A percentile compares a stretch with the other conserved stretches of the same genome.
Evolutionary conservation across 2,888 invertebrate genomes (phyloP).

Genomic region (Crossocerus cetratus): DNA sequence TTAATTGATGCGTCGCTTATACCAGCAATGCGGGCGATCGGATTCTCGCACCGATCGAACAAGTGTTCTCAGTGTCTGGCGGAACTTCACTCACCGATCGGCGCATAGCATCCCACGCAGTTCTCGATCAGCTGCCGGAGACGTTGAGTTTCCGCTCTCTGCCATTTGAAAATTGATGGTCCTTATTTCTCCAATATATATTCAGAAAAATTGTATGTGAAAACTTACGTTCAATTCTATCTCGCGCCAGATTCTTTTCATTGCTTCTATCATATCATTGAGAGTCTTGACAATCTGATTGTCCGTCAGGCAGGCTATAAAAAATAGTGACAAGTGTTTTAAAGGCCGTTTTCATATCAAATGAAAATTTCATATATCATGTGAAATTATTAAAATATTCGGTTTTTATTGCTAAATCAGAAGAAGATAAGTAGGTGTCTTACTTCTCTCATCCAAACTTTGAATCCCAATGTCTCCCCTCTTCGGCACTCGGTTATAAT

Average conservation of each 20-base stretch:
- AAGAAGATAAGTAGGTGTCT: too few relatives aligned
- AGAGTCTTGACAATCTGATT: slow-evolving; percentile 82
- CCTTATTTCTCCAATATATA: not conserved
- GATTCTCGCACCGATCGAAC: not conserved
- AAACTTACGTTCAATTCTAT: slow-evolving; percentile 79
- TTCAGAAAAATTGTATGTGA: not conserved
- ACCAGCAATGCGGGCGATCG: not conserved
- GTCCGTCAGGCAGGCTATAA: slow-evolving; percentile 73
- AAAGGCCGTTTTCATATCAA: not conserved
- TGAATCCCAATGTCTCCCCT: slow-evolving; percentile 84
- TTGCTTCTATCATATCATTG: slow-evolving; percentile 82
- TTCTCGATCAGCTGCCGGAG: slow-evolving; percentile 86
- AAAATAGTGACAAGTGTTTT: slow-evolving; percentile 13
- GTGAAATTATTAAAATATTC: too few relatives aligned
- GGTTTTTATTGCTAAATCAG: too few relatives aligned
- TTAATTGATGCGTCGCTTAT: not conserved
- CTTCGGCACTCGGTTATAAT: slow-evolving; percentile 70
- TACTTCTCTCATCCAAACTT: slow-evolving; percentile 81
- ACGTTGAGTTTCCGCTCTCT: slow-evolving; percentile 82
- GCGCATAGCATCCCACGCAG: slow-evolving; percentile 84
- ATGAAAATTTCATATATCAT: slow-evolving; percentile 34
- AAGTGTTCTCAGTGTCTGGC: slow-evolving; percentile 40
- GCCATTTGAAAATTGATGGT: slow-evolving; percentile 46
- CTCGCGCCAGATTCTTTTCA: slow-evolving; percentile 85
- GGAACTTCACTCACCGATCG: slow-evolving; percentile 56